A percentile compares a stretch with the other conserved stretches of the same genome.
Evolutionary conservation across 1,140 invertebrate species (phyloP).

Genomic region (Papilio xuthus): DNA sequence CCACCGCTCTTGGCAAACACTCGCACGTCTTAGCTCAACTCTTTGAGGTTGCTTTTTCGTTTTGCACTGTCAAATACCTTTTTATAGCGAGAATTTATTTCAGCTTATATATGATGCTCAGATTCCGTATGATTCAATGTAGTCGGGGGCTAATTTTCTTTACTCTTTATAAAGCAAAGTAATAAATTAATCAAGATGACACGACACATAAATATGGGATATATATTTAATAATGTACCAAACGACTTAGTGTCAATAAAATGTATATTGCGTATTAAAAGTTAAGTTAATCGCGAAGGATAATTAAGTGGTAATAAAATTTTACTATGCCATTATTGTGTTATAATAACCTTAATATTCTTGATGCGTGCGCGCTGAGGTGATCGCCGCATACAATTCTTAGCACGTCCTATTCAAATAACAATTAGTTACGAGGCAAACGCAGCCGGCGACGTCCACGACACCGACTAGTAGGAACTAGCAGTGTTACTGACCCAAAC

Average conservation of each 20-base stretch:
- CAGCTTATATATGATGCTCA: not conserved
- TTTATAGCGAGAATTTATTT: constrained; percentile 48
- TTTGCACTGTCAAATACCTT: constrained; percentile 52
- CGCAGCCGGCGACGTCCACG: constrained; percentile 40
- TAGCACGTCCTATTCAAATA: constrained; percentile 67
- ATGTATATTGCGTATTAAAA: constrained; percentile 19
- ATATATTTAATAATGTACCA: constrained; percentile 22
- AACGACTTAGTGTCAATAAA: constrained; percentile 36
- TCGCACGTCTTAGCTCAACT: constrained; percentile 43
- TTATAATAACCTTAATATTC: constrained; percentile 60
- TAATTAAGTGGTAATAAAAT: constrained; percentile 34
- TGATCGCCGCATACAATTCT: constrained; percentile 45
- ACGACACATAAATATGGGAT: not conserved
- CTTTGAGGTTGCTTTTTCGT: constrained; percentile 45
- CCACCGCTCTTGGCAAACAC: constrained; percentile 48
- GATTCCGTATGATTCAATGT: not conserved
- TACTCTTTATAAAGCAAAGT: not conserved
- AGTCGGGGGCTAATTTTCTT: not conserved
- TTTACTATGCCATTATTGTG: constrained; percentile 48
- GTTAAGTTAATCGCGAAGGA: not conserved
- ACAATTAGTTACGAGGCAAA: constrained; percentile 63
- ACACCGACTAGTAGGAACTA: constrained; percentile 47
- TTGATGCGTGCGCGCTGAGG: constrained; percentile 44
- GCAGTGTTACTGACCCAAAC: constrained; percentile 30
- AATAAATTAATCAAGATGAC: not conserved